Base-by-base conservation (phyloP, 2,888 invertebrate genomes). In the Melinopterus prodromus region DNA sequence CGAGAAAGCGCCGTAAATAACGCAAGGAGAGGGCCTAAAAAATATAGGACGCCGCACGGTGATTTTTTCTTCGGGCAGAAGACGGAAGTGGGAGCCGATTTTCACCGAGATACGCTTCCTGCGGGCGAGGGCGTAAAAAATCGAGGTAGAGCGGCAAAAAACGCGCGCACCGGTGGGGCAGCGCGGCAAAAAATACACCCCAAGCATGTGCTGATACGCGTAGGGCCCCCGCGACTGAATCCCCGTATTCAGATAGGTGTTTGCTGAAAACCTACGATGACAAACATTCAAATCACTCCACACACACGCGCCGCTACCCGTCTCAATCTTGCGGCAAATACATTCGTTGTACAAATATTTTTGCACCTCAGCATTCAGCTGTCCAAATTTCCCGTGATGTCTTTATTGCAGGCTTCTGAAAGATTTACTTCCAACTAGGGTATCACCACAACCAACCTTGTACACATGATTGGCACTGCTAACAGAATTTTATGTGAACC, bases 21-120 rank as follows among this genome's bases (percentile, higher is more conserved):
- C 53, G 9, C 53, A 53, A 53, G 7, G 12, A 74, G 36, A 74
- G 36, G 36, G 74, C 26, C n/a, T 36, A 74, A 36, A n/a, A 74
- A 74, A 35, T 74, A 74, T 16, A 74, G 26, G 71, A 14, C 71
- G 71, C 71, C 71, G 71, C 16, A 71, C 26, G 26, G 26, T 26
- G 26, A 53, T 53, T 53, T 53, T 53, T 53, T 9, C 53, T 53
- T 35, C 35, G 74, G n/a, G 74, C 36, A 74, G 74, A 6, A 74
- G 74, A 74, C 74, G 74, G 74, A 74, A 74, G 74, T 74, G 74
- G n/a, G 26, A 53, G 36, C 36, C 74, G 74, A 71, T 71, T 71
- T 71, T 71, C 71, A 26, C 35, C 71, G 71, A 16, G 71, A 71
- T 35, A 16, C 16, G 71, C 35, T 71, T 71, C 71, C 71, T 71